Percentiles rank a stretch among this genome's conserved stretches.
phyloP scores from a whole-genome alignment of 2,888 invertebrate genomes.

The Nemapogon koenigi region DNA sequence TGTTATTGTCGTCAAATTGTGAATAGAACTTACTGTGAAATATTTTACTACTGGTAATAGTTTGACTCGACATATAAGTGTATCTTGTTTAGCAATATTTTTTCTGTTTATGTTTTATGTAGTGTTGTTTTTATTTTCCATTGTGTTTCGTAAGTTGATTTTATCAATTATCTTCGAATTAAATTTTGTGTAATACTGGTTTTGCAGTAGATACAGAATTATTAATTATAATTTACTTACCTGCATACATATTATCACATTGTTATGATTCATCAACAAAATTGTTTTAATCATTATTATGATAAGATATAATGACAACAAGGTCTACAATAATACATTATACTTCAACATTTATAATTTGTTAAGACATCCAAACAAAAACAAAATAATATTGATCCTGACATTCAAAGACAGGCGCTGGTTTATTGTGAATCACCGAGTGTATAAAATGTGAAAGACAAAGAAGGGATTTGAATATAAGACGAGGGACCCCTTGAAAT shows the following conservation, averaged over 20 bases:
- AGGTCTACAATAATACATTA: too few species aligned
- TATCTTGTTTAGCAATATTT: constrained; percentile 25
- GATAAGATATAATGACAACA: too few species aligned
- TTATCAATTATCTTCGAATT: neutral
- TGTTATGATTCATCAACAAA: neutral
- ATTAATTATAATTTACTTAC: too few species aligned
- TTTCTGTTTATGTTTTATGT: constrained; percentile 14
- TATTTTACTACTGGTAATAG: constrained; percentile 36
- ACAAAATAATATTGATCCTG: constrained; percentile 12
- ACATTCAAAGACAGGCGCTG: constrained; percentile 15
- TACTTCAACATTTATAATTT: neutral
- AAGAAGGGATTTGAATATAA: constrained; percentile 60
- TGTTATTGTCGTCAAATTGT: constrained; percentile 58
- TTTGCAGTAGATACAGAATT: too few species aligned
- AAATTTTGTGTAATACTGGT: too few species aligned
- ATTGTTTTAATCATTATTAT: too few species aligned
- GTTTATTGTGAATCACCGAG: constrained; percentile 45
- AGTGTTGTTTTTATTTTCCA: constrained; percentile 29
- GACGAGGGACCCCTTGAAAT: constrained; percentile 56
- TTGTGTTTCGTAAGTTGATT: constrained; percentile 23
- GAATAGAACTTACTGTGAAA: constrained; percentile 29
- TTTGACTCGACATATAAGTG: too few species aligned
- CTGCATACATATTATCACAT: too few species aligned
- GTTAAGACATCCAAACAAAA: constrained; percentile 4
- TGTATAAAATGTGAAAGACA: constrained; percentile 55